Percentiles rank a stretch among this genome's conserved stretches.
phyloP scores from a whole-genome alignment of 2,113 vertebrate genomes.

The Pica pica region DNA sequence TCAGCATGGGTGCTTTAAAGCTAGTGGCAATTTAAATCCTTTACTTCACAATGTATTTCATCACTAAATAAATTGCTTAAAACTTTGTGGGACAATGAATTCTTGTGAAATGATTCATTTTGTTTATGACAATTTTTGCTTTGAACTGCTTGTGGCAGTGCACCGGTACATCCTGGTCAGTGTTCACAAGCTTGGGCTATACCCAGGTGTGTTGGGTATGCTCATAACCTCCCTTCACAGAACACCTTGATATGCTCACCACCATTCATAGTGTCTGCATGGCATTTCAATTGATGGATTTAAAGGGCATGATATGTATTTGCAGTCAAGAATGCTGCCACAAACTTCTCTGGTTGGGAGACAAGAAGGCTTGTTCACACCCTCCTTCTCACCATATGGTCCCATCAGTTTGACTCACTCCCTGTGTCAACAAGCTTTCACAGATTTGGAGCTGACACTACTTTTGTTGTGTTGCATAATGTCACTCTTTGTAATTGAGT shows the following conservation, averaged over 20 bases:
- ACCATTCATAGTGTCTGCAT: background rate
- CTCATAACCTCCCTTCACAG: background rate
- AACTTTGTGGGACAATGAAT: background rate
- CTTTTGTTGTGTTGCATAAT: slow-evolving; percentile 8
- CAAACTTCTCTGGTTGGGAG: background rate
- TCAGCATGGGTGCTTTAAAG: background rate
- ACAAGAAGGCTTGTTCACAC: background rate
- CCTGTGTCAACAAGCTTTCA: slow-evolving; percentile 10
- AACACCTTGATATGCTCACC: background rate
- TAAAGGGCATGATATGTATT: background rate
- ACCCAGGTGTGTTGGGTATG: background rate
- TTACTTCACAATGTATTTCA: background rate
- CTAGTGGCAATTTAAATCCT: background rate
- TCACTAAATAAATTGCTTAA: background rate
- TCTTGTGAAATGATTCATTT: background rate
- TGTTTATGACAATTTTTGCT: background rate
- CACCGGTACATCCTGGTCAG: background rate
- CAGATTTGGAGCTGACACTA: background rate
- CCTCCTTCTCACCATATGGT: slow-evolving; percentile 30
- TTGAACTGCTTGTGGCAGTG: background rate
- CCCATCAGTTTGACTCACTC: slow-evolving; percentile 30
- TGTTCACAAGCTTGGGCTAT: background rate
- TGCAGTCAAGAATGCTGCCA: background rate
- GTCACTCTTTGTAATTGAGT: background rate
- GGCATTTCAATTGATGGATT: background rate